Conservation (phyloP, 53 echinoderm and acorn worm genomes). For the Zoroaster sp. region DNA sequence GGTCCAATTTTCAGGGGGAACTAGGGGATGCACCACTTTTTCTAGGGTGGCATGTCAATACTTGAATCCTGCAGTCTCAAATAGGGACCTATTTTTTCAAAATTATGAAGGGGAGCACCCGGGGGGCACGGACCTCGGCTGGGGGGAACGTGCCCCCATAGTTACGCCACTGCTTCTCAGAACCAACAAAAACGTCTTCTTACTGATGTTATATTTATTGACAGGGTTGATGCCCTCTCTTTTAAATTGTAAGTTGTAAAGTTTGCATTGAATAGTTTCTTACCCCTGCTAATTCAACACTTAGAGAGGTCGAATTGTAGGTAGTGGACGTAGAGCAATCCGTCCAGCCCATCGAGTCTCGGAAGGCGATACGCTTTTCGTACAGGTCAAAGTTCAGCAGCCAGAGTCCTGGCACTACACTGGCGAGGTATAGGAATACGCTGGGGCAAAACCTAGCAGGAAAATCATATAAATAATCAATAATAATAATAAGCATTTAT, state of each 20-base stretch:
- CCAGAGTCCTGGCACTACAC: slow-evolving; percentile 83
- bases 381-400: slow-evolving; percentile 79
- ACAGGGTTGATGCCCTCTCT: background rate
- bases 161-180: background rate
- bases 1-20: too few relatives aligned
- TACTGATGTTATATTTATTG: background rate
- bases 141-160: background rate
- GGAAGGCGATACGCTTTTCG: slow-evolving; percentile 57
- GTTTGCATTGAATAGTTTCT: background rate
- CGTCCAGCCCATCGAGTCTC: slow-evolving; percentile 52
- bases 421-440: slow-evolving; percentile 71
- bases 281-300: slow-evolving; percentile 63
- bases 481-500: too few relatives aligned
- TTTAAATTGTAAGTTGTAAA: background rate
- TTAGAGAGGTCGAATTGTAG: slow-evolving; percentile 45
- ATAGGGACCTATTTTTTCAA: too few relatives aligned
- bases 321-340: slow-evolving; percentile 47
- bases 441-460: slow-evolving; percentile 80
- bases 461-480: too few relatives aligned
- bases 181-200: background rate
- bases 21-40: too few relatives aligned
- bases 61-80: too few relatives aligned
- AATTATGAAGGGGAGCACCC: background rate
- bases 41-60: too few relatives aligned
- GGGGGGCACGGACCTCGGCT: background rate